Conservation (phyloP, 1,140 invertebrate genomes). For the Drosophila auraria region DNA sequence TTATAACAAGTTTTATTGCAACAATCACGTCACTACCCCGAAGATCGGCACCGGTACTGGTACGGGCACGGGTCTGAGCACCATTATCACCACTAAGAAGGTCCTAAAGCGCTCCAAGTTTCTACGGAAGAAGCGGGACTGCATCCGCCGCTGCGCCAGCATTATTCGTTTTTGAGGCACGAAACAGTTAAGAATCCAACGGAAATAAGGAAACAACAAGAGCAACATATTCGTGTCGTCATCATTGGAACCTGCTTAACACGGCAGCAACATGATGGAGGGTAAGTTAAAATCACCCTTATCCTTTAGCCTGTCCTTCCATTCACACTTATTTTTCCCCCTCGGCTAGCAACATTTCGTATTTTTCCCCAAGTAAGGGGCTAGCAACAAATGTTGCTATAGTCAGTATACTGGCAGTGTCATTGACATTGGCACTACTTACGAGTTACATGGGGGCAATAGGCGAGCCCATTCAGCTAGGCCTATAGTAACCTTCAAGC, state of each 20-base stretch:
- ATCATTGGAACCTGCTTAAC: slow-evolving; percentile 68
- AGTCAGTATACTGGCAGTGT: slow-evolving; percentile 9
- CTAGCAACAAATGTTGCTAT: slow-evolving; percentile 32
- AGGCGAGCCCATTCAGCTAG: slow-evolving; percentile 23
- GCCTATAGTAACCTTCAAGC: slow-evolving; percentile 5
- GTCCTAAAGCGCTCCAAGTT: slow-evolving; percentile 64
- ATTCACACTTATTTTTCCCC: too few relatives aligned
- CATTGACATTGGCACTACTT: slow-evolving; percentile 46
- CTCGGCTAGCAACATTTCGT: slow-evolving; percentile 22
- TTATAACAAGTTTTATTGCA: slow-evolving; percentile 33
- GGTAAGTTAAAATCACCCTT: slow-evolving; percentile 52
- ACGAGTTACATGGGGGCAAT: slow-evolving; percentile 12
- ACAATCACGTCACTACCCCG: slow-evolving; percentile 22
- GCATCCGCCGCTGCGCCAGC: slow-evolving; percentile 22
- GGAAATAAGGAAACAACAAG: slow-evolving; percentile 5
- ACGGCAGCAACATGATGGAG: slow-evolving; percentile 72
- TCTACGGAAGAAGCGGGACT: slow-evolving; percentile 66
- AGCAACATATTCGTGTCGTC: slow-evolving; percentile 52
- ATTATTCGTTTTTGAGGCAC: slow-evolving; percentile 57
- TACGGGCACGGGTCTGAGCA: slow-evolving; percentile 25
- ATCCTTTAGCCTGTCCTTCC: not conserved
- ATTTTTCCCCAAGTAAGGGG: not conserved
- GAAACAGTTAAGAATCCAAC: not conserved
- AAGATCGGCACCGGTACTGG: slow-evolving; percentile 36
- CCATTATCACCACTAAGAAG: slow-evolving; percentile 24